Conservation (phyloP, 1,140 invertebrate genomes). For the Ectropis grisescens region DNA sequence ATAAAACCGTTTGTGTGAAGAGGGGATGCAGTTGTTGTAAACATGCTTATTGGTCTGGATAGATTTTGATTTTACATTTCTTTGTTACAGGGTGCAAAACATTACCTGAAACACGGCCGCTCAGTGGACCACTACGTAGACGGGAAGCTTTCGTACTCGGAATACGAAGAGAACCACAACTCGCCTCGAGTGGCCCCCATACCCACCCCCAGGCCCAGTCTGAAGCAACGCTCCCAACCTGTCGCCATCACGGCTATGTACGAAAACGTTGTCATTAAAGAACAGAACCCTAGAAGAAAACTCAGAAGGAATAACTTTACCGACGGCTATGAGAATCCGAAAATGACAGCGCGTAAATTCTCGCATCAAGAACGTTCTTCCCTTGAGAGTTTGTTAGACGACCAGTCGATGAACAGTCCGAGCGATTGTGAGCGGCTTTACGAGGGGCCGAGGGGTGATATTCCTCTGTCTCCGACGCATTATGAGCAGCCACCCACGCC, state of each 20-base stretch:
- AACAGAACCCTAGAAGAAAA: conserved; percentile 80
- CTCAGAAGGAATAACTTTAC: conserved; percentile 74
- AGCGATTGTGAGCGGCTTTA: conserved; percentile 57
- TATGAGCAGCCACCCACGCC: conserved; percentile 94
- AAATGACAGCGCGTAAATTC: conserved; percentile 50
- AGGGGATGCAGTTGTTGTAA: too few species aligned
- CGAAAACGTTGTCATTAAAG: conserved; percentile 79
- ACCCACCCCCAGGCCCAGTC: conserved; percentile 53
- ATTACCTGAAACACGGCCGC: conserved; percentile 75
- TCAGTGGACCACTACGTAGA: conserved; percentile 85
- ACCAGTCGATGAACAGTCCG: conserved; percentile 51
- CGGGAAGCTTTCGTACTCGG: conserved; percentile 60
- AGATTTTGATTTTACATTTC: too few species aligned
- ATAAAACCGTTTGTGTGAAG: too few species aligned
- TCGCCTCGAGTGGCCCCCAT: conserved; percentile 50
- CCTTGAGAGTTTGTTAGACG: conserved; percentile 75
- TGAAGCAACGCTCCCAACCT: conserved; percentile 71
- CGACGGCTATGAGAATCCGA: conserved; percentile 75
- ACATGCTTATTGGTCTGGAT: too few species aligned
- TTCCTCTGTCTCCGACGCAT: conserved; percentile 85
- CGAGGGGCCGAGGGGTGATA: conserved; percentile 52
- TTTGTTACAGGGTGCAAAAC: conserved; percentile 68
- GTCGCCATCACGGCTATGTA: conserved; percentile 81
- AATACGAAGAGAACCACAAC: conserved; percentile 69
- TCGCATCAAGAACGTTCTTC: conserved; percentile 73